Percentiles rank a stretch among this genome's conserved stretches.
Evolutionary conservation across 2,113 vertebrate species (phyloP).

Genomic region (Platichthys flesus): DNA sequence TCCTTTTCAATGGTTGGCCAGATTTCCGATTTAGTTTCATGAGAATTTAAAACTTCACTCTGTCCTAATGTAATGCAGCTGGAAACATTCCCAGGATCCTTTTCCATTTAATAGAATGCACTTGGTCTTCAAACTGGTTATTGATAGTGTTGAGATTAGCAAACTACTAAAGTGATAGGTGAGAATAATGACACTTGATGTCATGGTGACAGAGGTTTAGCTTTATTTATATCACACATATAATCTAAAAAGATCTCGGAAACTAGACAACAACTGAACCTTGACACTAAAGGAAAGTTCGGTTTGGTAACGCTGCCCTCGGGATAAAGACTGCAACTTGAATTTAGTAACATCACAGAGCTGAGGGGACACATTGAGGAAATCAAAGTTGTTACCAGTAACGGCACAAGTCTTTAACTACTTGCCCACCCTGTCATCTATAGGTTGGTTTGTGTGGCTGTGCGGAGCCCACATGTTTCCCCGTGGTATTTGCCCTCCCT

Average conservation of each 20-base stretch:
- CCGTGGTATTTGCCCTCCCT: conserved; percentile 61
- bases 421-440: conserved; percentile 18
- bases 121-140: background rate
- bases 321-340: background rate
- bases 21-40: conserved; percentile 13
- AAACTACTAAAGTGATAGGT: background rate
- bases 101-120: conserved; percentile 15
- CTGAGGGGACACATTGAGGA: background rate
- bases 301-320: background rate
- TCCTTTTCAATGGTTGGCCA: background rate
- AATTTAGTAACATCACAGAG: background rate
- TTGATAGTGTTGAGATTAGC: background rate
- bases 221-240: background rate
- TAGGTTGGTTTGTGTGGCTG: conserved; percentile 20
- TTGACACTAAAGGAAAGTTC: background rate
- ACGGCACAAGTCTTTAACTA: conserved; percentile 21
- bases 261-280: background rate
- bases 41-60: background rate
- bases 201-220: background rate
- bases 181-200: background rate
- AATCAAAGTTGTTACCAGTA: background rate
- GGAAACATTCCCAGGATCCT: conserved; percentile 14
- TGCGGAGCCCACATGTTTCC: conserved; percentile 37
- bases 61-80: conserved; percentile 12
- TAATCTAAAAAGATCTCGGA: background rate